Conservation (phyloP, 1,140 invertebrate genomes). For the Anadara kagoshimensis region DNA sequence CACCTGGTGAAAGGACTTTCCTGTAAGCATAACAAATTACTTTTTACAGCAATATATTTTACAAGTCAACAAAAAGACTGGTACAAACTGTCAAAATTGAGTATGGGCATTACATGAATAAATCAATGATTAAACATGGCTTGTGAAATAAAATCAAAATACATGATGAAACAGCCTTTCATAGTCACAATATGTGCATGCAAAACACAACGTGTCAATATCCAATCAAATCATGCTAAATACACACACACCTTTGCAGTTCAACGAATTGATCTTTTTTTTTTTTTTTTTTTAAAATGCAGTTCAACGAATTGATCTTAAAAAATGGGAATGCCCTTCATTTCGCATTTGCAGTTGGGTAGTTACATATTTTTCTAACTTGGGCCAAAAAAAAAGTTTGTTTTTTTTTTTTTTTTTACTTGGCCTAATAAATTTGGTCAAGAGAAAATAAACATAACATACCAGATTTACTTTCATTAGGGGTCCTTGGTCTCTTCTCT, state of each 20-base stretch:
- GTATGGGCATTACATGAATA: constrained; percentile 1
- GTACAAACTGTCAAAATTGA: background rate
- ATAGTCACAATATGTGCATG: no score
- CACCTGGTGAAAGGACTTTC: constrained; percentile 8
- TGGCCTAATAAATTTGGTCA: background rate
- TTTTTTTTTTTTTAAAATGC: no score
- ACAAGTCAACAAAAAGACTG: background rate
- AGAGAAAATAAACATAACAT: constrained; percentile 4
- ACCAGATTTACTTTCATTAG: constrained; percentile 13
- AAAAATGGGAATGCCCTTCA: no score
- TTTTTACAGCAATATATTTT: constrained; percentile 7
- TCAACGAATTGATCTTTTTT: no score
- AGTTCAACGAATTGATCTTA: background rate
- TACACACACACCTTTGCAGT: background rate
- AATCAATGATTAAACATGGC: background rate
- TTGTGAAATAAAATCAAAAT: no score
- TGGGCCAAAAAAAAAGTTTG: background rate
- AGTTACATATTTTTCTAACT: no score
- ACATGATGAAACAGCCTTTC: no score
- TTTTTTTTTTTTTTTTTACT: constrained; percentile 7
- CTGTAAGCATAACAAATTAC: constrained; percentile 14
- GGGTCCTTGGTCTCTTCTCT: constrained; percentile 14
- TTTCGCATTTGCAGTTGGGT: no score
- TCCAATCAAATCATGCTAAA: background rate
- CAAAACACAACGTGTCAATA: no score